These are phyloP conservation scores for Oxygymnocypris stewartii DNA, from an alignment of 2,113 vertebrate species.

Conservation along the genomic window DNA sequence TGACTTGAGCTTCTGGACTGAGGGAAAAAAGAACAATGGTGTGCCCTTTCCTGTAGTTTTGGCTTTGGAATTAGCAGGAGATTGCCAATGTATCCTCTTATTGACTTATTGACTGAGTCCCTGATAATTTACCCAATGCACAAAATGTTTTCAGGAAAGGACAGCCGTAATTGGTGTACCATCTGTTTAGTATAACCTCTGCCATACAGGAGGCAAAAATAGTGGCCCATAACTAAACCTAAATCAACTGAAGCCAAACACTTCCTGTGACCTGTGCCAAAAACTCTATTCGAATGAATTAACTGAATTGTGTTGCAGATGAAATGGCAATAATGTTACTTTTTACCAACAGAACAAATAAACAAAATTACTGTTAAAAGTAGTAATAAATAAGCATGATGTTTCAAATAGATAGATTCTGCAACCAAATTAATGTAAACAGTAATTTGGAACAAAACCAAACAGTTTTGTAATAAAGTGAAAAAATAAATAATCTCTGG, in stretches of 20 bases:
- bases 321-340: background rate
- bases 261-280: background rate
- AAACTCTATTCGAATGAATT: background rate
- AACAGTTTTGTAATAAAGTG: background rate
- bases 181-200: slow-evolving; percentile 22
- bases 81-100: slow-evolving; percentile 24
- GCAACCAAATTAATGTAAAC: background rate
- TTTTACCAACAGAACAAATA: background rate
- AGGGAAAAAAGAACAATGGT: background rate
- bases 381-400: background rate
- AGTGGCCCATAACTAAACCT: background rate
- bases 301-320: background rate
- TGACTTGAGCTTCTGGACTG: background rate
- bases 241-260: background rate
- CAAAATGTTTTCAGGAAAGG: slow-evolving; percentile 2
- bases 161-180: background rate
- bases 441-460: background rate
- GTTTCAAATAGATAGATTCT: background rate
- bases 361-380: background rate
- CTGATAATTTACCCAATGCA: background rate
- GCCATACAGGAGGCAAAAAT: background rate
- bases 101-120: slow-evolving; percentile 6
- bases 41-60: slow-evolving; percentile 17
- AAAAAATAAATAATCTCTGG: too few species aligned
- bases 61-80: slow-evolving; percentile 18